Evolutionary conservation across 1,140 invertebrate genomes (phyloP).

Genomic region (Aphelenchoides fujianensis): DNA sequence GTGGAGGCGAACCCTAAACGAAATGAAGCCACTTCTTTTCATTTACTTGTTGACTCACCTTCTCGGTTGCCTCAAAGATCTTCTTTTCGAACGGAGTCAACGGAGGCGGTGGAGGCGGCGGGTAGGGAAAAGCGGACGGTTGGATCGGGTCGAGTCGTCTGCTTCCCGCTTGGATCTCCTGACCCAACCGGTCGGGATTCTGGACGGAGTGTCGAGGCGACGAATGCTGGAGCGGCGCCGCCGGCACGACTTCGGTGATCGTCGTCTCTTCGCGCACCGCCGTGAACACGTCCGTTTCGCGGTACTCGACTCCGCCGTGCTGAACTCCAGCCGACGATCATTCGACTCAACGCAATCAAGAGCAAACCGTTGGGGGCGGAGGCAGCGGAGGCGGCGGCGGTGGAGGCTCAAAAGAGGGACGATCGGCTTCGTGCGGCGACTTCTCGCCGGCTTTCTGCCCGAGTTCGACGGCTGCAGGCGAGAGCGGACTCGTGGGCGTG

Average conservation of each 20-base stretch:
- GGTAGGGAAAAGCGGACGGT: background rate
- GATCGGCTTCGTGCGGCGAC: background rate
- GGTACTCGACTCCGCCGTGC: background rate
- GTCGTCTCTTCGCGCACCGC: background rate
- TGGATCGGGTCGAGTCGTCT: background rate
- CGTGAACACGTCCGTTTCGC: background rate
- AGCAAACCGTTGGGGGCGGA: background rate
- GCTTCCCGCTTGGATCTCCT: background rate
- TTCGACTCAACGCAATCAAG: background rate
- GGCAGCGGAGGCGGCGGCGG: background rate
- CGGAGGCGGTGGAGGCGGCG: background rate
- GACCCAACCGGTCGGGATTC: background rate
- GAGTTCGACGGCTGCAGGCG: constrained; percentile 7
- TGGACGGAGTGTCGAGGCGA: background rate
- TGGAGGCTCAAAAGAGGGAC: background rate
- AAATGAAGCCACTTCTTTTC: background rate
- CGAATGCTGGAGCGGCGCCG: background rate
- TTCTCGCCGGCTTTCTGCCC: background rate
- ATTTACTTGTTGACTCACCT: background rate
- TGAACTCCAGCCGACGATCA: background rate
- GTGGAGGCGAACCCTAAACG: background rate
- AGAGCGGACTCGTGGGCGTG: background rate
- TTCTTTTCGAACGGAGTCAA: too few species aligned
- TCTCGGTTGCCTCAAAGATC: too few species aligned
- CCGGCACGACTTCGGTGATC: background rate